These are phyloP conservation scores for Spodoptera littoralis DNA, from an alignment of 2,888 invertebrate genomes.

Conservation along the genomic window DNA sequence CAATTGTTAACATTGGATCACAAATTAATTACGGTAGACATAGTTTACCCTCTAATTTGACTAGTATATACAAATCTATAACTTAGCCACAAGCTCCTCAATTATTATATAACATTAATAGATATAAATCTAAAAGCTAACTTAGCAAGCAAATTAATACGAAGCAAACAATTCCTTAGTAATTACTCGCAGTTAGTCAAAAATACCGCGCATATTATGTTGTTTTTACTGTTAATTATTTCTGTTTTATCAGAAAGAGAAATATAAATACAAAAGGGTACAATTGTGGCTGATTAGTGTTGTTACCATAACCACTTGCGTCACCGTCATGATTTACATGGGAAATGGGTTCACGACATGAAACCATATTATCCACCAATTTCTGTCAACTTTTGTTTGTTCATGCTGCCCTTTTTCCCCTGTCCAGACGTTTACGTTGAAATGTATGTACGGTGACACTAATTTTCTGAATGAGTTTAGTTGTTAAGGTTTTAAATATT, in stretches of 20 bases:
- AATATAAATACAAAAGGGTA: slow-evolving; percentile 46
- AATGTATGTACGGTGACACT: slow-evolving; percentile 1
- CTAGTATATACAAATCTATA: no score
- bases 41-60: no score
- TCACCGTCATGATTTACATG: slow-evolving; percentile 69
- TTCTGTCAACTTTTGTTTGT: slow-evolving; percentile 72
- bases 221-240: slow-evolving; percentile 39
- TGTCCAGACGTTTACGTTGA: slow-evolving; percentile 21
- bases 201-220: slow-evolving; percentile 30
- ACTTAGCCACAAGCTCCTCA: no score
- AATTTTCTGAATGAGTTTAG: neutral
- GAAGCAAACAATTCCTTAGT: slow-evolving; percentile 2
- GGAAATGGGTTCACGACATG: slow-evolving; percentile 75
- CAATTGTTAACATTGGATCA: no score
- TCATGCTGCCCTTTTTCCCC: slow-evolving; percentile 51
- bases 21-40: no score
- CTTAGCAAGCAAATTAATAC: slow-evolving; percentile 15
- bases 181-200: slow-evolving; percentile 22
- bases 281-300: slow-evolving; percentile 64
- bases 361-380: slow-evolving; percentile 74
- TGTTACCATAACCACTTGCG: slow-evolving; percentile 58
- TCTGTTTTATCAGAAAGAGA: slow-evolving; percentile 47
- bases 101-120: neutral
- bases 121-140: slow-evolving; percentile 22
- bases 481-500: neutral